Evolutionary conservation across 2,888 invertebrate species (phyloP), one percentile per base, ranked within the genome.

Genomic region (Tryphoninae sp.): DNA sequence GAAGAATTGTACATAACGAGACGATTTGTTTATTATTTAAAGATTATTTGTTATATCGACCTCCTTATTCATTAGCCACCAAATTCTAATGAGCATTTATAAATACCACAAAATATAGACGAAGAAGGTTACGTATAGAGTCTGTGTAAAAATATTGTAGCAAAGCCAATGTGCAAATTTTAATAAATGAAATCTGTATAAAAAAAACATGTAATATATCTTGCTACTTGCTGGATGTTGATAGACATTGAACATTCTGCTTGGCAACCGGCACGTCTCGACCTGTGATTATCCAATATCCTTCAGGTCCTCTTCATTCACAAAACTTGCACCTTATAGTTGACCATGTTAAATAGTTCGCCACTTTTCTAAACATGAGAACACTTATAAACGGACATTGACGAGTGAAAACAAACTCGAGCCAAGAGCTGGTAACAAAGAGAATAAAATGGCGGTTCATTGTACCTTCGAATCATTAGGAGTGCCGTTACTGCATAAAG

Each of bases 111-210:
- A 6, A 16, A 67, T 86, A 83, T 72, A 81, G 58, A 78, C 82
- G 16, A 49, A 68, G 42, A 58, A 53, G 16, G 26, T 61, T 61
- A 83, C 86, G 83, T 86, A 86, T 86, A 86, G 23, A 2, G 84
- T 84, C 82, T 74, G 84, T 88, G 85, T 86, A 87, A 85, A 86
- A 84, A 84, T 78, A 87, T 86, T 89, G 87, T 88, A 86, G 86
- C 83, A 79, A 82, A 76, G 71, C 72, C 71, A 80, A 88, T 82
- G 85, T 83, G 84, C 74, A 83, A 87, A 83, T 85, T 83, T 68
- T 61, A 89, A 88, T 89, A 89, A 89, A 89, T 83, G 77, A 82
- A 84, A 86, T 84, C 72, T 86, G 81, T 88, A 84, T 33, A 33
- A 33, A 33, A 76, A 76, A 45, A 82, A 16, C 4, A 23, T 19